Conservation (phyloP, 2,797 vertebrate genomes). For the Melanotaenia boesemani region DNA sequence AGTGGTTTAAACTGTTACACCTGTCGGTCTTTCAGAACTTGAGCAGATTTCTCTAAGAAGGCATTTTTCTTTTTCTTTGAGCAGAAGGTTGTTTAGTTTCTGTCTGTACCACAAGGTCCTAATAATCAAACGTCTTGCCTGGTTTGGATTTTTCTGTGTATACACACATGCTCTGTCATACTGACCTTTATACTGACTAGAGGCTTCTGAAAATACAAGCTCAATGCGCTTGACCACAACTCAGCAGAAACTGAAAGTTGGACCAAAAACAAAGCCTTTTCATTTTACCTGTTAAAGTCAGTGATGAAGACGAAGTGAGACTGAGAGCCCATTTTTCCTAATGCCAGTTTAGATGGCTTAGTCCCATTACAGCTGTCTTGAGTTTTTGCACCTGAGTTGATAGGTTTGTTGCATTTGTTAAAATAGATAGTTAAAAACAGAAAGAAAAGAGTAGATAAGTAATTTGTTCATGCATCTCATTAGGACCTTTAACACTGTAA, state of each 20-base stretch:
- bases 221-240: not conserved
- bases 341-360: constrained; percentile 55
- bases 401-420: constrained; percentile 39
- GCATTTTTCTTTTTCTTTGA: too few relatives aligned
- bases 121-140: constrained; percentile 36
- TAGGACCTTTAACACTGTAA: constrained; percentile 6
- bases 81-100: not conserved
- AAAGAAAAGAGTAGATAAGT: constrained; percentile 6
- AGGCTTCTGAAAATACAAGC: constrained; percentile 13
- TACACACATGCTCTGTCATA: constrained; percentile 5
- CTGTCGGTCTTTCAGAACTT: not conserved
- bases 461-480: not conserved
- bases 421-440: constrained; percentile 3
- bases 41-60: not conserved
- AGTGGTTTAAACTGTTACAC: too few relatives aligned
- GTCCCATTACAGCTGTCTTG: constrained; percentile 71
- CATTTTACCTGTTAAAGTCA: not conserved
- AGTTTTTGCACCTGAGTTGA: constrained; percentile 48
- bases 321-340: constrained; percentile 26
- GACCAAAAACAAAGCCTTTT: not conserved
- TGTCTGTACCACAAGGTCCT: constrained; percentile 9
- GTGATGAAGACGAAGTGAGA: not conserved
- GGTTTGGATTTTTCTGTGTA: constrained; percentile 34
- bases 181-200: not conserved
- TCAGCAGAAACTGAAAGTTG: constrained; percentile 16